A percentile compares a stretch with the other conserved stretches of the same genome.
phyloP scores from a whole-genome alignment of 2,888 invertebrate species.

The Philhelius pedissequus region DNA sequence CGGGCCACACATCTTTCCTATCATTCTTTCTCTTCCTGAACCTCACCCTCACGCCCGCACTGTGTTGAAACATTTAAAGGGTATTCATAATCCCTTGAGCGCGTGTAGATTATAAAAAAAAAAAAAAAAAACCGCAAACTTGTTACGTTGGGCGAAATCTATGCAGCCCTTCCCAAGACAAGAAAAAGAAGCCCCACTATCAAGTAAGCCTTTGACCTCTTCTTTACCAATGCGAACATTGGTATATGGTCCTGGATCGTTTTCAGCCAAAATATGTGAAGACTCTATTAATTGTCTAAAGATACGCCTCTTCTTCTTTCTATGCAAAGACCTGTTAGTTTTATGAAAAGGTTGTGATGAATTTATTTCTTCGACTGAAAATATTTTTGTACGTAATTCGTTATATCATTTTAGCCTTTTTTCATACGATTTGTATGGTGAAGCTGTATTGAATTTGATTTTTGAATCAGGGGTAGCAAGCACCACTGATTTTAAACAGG shows the following conservation, averaged over 20 bases:
- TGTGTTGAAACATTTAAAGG: no score
- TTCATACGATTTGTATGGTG: not conserved
- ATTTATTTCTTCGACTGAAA: not conserved
- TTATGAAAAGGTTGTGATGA: no score
- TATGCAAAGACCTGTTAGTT: not conserved
- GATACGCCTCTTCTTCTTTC: not conserved
- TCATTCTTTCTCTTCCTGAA: no score
- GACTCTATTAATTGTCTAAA: not conserved
- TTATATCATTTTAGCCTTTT: not conserved
- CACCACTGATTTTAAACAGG: not conserved
- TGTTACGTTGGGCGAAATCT: not conserved
- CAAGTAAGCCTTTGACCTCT: not conserved
- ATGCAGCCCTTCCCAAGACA: constrained; percentile 1
- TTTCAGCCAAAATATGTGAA: not conserved
- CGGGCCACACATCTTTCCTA: no score
- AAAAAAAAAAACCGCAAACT: not conserved
- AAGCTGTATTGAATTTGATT: not conserved
- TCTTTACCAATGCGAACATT: not conserved
- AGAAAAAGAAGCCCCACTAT: not conserved
- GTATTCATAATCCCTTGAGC: no score
- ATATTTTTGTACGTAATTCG: not conserved
- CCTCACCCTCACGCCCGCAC: no score
- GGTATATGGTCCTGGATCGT: not conserved
- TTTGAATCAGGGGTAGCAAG: not conserved
- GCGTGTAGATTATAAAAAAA: no score